These are phyloP conservation scores for Drosophila teissieri DNA, from an alignment of 1,140 invertebrate genomes.

Conservation along the genomic window DNA sequence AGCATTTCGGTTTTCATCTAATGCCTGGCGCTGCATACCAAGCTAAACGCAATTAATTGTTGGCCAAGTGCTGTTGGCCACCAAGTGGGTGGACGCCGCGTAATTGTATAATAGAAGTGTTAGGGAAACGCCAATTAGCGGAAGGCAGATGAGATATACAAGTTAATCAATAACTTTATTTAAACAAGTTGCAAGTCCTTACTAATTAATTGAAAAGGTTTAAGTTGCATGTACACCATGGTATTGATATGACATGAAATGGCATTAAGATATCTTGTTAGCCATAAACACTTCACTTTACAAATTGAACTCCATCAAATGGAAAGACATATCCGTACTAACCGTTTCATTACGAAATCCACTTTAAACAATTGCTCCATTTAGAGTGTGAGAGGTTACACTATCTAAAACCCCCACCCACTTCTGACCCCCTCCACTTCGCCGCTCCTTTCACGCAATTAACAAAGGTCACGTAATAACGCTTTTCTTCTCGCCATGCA, in stretches of 20 bases:
- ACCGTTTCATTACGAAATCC: neutral
- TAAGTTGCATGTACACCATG: neutral
- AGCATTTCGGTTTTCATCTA: slow-evolving; percentile 37
- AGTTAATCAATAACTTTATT: neutral
- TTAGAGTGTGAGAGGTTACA: neutral
- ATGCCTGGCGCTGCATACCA: slow-evolving; percentile 57
- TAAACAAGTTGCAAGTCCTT: neutral
- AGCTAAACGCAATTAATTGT: slow-evolving; percentile 67
- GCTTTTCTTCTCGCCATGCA: slow-evolving; percentile 12
- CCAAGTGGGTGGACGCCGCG: neutral
- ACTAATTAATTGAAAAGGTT: neutral
- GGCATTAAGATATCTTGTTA: neutral
- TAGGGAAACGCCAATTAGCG: neutral
- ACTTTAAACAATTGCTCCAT: slow-evolving; percentile 4
- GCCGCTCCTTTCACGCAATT: slow-evolving; percentile 17
- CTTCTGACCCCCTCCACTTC: neutral
- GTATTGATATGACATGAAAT: neutral
- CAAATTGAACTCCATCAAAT: neutral
- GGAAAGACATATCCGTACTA: neutral
- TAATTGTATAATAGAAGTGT: slow-evolving; percentile 25
- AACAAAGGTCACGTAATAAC: slow-evolving; percentile 26
- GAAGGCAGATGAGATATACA: neutral
- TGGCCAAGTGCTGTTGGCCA: slow-evolving; percentile 34
- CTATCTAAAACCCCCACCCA: slow-evolving; percentile 3
- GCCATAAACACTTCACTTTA: neutral